Conservation (phyloP, 1,140 invertebrate species). For the Myzus persicae region DNA sequence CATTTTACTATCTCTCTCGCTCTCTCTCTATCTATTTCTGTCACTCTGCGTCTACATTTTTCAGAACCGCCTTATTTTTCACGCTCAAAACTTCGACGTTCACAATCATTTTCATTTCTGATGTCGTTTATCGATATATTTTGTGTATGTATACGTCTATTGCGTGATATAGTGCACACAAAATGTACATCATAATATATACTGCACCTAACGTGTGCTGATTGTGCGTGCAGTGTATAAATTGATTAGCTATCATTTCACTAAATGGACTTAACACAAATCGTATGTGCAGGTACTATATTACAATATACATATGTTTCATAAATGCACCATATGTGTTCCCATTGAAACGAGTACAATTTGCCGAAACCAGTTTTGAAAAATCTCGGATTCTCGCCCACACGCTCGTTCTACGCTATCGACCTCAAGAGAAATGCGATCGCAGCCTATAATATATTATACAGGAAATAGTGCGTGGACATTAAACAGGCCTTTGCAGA, state of each 20-base stretch:
- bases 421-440: background rate
- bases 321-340: background rate
- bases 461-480: background rate
- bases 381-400: background rate
- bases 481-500: background rate
- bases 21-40: background rate
- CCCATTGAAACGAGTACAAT: background rate
- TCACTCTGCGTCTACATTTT: background rate
- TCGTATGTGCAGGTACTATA: background rate
- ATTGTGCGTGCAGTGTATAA: background rate
- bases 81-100: background rate
- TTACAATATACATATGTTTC: background rate
- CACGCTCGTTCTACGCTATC: background rate
- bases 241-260: background rate
- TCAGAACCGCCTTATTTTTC: background rate
- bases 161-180: background rate
- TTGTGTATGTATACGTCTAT: background rate
- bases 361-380: constrained; percentile 23
- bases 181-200: background rate
- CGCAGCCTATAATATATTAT: background rate
- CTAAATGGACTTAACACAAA: background rate
- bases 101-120: background rate
- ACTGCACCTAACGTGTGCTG: background rate
- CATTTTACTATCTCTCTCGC: background rate
- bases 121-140: background rate